These are phyloP conservation scores for Drosophila stalkeri DNA, from an alignment of 2,888 invertebrate species.

Conservation along the genomic window DNA sequence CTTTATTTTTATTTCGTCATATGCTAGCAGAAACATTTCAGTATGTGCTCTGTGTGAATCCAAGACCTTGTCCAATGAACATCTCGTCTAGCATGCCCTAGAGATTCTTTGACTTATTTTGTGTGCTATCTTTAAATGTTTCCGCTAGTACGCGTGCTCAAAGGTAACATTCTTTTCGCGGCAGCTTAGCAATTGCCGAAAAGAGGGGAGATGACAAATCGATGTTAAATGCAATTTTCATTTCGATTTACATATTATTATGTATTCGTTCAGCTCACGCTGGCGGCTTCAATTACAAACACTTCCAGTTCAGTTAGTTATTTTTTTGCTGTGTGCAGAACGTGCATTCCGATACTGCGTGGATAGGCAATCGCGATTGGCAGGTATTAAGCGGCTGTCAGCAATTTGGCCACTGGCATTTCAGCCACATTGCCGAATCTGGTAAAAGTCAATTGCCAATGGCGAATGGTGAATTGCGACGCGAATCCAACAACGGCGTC, in stretches of 20 bases:
- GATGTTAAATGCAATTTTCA: constrained; percentile 3
- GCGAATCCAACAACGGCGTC: constrained; percentile 36
- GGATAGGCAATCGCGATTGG: constrained; percentile 9
- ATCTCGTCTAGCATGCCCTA: neutral
- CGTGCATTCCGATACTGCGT: constrained; percentile 27
- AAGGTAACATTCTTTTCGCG: neutral
- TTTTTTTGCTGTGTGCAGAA: constrained; percentile 36
- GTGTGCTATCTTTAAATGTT: constrained; percentile 8
- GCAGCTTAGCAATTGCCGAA: constrained; percentile 15
- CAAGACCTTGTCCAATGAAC: neutral
- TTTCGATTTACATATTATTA: constrained; percentile 7
- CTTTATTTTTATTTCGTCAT: neutral
- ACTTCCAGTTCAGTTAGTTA: constrained; percentile 14
- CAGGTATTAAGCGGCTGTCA: constrained; percentile 36
- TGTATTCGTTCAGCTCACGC: neutral
- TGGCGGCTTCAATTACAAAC: constrained; percentile 17
- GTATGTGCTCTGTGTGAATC: neutral
- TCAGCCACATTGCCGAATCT: constrained; percentile 11
- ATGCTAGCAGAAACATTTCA: neutral
- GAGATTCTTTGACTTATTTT: no score
- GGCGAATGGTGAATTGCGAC: constrained; percentile 47
- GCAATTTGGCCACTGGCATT: constrained; percentile 29
- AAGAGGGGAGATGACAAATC: constrained; percentile 4
- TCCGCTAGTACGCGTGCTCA: neutral
- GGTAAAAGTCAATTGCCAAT: constrained; percentile 40